Evolutionary conservation across 2,888 invertebrate species (phyloP).

Genomic region (Hemaris fuciformis): DNA sequence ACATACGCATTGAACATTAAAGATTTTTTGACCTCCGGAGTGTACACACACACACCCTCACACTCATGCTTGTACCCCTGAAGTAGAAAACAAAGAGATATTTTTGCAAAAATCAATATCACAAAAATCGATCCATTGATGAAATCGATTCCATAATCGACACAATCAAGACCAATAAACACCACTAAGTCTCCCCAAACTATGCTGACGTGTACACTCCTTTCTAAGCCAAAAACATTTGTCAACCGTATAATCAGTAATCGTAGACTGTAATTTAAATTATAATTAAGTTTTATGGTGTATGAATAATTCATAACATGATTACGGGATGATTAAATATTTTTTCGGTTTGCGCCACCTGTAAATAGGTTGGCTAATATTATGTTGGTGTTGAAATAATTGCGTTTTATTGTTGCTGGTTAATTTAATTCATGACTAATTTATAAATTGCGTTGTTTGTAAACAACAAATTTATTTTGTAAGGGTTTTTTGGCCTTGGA

Average conservation of each 20-base stretch:
- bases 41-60: too few species aligned
- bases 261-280: conserved; percentile 13
- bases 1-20: too few species aligned
- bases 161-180: not conserved
- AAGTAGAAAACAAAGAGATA: too few species aligned
- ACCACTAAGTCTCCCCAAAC: not conserved
- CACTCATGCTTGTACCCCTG: too few species aligned
- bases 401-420: not conserved
- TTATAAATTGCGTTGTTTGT: too few species aligned
- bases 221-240: conserved; percentile 22
- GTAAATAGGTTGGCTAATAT: not conserved
- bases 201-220: not conserved
- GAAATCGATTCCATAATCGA: not conserved
- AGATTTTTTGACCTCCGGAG: too few species aligned
- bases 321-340: not conserved
- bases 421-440: not conserved
- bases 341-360: not conserved
- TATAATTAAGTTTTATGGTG: conserved; percentile 10
- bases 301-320: conserved; percentile 9
- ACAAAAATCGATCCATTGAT: too few species aligned
- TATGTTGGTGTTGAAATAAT: not conserved
- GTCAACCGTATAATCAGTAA: conserved; percentile 20
- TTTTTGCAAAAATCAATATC: too few species aligned
- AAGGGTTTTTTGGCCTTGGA: too few species aligned
- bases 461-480: too few species aligned